These are phyloP conservation scores for Drosophila aldrichi DNA, from an alignment of 2,888 invertebrate species.

Conservation along the genomic window DNA sequence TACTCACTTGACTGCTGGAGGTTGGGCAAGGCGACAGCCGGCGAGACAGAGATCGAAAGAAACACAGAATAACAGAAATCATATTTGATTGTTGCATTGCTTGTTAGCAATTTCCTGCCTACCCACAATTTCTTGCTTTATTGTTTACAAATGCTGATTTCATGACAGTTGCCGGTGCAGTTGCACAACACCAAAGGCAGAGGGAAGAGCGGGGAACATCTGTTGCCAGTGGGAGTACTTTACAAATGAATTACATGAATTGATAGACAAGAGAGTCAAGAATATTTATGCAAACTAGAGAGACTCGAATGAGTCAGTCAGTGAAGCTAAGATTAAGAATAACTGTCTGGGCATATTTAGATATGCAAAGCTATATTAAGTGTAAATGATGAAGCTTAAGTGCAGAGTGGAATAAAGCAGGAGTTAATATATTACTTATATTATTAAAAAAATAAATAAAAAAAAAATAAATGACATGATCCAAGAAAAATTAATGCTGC, in stretches of 20 bases:
- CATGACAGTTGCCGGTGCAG: constrained; percentile 1
- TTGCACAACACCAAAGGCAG: background rate
- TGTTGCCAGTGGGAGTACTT: constrained; percentile 5
- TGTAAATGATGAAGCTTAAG: background rate
- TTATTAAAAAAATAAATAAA: too few species aligned
- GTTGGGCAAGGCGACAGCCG: constrained; percentile 44
- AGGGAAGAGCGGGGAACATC: background rate
- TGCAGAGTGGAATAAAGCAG: too few species aligned
- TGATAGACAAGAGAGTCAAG: background rate
- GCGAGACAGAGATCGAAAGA: background rate
- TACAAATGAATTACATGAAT: background rate
- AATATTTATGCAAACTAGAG: background rate
- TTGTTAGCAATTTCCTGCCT: constrained; percentile 74
- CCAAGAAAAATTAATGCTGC: too few species aligned
- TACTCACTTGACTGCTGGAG: constrained; percentile 37
- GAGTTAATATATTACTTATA: too few species aligned
- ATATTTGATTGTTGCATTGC: constrained; percentile 51
- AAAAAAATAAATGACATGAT: too few species aligned
- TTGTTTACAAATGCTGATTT: constrained; percentile 18
- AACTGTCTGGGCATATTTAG: background rate
- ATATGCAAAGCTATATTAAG: background rate
- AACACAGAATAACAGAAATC: constrained; percentile 48
- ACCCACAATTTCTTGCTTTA: constrained; percentile 38
- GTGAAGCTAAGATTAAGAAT: background rate
- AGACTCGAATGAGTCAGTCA: background rate